Base-by-base conservation (phyloP, 2,113 vertebrate genomes). In the Platanista minor region DNA sequence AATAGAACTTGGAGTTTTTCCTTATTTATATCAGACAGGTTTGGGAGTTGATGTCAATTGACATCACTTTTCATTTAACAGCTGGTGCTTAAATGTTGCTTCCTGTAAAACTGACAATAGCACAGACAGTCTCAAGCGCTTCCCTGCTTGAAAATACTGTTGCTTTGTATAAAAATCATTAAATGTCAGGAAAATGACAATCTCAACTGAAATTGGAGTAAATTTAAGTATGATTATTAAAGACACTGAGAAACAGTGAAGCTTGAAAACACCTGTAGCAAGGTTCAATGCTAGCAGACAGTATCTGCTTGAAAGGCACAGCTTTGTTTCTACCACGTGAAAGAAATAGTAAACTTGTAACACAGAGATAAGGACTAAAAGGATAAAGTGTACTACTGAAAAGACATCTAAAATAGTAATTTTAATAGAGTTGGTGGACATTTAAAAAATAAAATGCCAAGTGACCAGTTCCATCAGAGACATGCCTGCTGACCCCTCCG, bases 191-290 rank as follows among this genome's bases (percentile, higher is more conserved):
- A 41, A 90, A 85, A 94, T n/a, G 29, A 33, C 46, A 85, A 31
- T 59, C 36, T 90, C 52, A 54, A 13, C 18, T 54, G 39, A 80
- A 77, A 92, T 5, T 4, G 17, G 39, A 91, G 33, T 59, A 39
- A 67, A 87, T 43, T 31, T 80, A 41, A 11, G 3, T 46, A 31
- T 0, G 12, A 57, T 59, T n/a, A 86, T 20, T 27, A 72, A 83
- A 92, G 61, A 29, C 5, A 23, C 1, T 41, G 66, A 77, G 31
- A 84, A 88, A 82, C 1, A 18, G 25, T 1, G 43, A 83, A 10
- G 36, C 36, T 69, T 74, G 82, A 9, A n/a, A 89, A 92, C 89
- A 97, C 94, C 74, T 94, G 94, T 87, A 74, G 59, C 54, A n/a
- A 78, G 82, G 21, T 25, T n/a, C 20, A 25, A 10, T 3, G 36